Evolutionary conservation across 2,797 vertebrate species (phyloP).

Genomic region (Sardinella longiceps): DNA sequence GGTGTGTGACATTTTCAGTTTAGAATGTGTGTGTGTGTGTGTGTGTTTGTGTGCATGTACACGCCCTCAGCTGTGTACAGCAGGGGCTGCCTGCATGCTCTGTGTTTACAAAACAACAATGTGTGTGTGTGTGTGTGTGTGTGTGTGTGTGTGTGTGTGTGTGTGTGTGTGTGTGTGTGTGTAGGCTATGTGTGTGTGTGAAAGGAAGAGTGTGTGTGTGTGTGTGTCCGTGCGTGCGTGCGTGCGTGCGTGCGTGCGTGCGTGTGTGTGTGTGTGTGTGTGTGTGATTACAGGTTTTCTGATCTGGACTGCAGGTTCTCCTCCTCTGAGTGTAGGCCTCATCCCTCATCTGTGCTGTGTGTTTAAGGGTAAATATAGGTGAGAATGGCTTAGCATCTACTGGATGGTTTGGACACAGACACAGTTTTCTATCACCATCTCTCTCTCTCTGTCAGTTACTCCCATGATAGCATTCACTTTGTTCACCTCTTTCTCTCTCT

Average conservation of each 20-base stretch:
- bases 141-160: no score
- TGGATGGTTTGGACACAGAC: neutral
- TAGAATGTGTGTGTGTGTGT: neutral
- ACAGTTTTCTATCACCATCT: no score
- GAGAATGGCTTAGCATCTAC: neutral
- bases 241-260: neutral
- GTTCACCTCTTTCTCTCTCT: neutral
- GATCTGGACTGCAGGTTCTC: neutral
- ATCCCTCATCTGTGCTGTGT: neutral
- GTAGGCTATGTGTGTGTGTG: no score
- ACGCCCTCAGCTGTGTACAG: neutral
- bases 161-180: no score
- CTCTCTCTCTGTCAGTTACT: no score
- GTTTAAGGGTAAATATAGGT: slow-evolving; percentile 15
- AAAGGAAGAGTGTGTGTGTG: neutral
- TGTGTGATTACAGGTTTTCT: neutral
- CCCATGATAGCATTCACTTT: neutral
- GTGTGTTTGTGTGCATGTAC: neutral
- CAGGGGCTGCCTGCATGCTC: neutral
- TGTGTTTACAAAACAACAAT: slow-evolving; percentile 11
- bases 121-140: no score
- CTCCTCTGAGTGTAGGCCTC: neutral
- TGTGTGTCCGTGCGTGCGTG: neutral
- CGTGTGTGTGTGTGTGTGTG: neutral
- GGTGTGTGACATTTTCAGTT: neutral